Evolutionary conservation across 2,888 invertebrate species (phyloP).

Genomic region (Hydrotaea diabolus): DNA sequence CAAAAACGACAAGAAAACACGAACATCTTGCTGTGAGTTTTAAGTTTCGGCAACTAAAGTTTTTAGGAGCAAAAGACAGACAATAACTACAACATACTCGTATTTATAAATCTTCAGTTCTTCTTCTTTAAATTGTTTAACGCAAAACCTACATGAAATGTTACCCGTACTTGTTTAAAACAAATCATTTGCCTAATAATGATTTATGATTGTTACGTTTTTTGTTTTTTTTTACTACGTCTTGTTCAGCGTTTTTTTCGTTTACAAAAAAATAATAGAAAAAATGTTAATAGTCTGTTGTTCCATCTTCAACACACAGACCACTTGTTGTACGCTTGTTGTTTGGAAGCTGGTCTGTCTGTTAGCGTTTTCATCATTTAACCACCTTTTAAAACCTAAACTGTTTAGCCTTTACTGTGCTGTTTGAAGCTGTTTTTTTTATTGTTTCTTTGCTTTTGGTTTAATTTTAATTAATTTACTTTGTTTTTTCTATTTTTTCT

Average conservation of each 20-base stretch:
- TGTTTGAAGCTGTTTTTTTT: neutral
- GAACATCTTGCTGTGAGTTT: neutral
- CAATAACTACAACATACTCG: neutral
- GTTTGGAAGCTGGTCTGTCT: neutral
- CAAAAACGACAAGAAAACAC: neutral
- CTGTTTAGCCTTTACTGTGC: neutral
- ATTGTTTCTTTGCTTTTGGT: too few species aligned
- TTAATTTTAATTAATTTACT: constrained; percentile 8
- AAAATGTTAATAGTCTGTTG: neutral
- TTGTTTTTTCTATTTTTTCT: neutral
- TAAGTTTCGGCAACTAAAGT: neutral
- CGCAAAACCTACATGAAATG: neutral
- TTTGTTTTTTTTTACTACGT: neutral
- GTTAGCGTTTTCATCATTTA: neutral
- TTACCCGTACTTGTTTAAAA: constrained; percentile 26
- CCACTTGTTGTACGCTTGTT: neutral
- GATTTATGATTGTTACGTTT: constrained; percentile 40
- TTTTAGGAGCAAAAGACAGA: neutral
- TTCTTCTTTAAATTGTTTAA: neutral
- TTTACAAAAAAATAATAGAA: neutral
- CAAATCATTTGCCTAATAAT: constrained; percentile 48
- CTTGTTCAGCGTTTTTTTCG: too few species aligned
- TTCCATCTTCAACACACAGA: neutral
- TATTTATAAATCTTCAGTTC: neutral
- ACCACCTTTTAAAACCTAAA: neutral